These are phyloP conservation scores for Drosophila carrolli DNA, from an alignment of 1,140 invertebrate species.

Conservation along the genomic window DNA sequence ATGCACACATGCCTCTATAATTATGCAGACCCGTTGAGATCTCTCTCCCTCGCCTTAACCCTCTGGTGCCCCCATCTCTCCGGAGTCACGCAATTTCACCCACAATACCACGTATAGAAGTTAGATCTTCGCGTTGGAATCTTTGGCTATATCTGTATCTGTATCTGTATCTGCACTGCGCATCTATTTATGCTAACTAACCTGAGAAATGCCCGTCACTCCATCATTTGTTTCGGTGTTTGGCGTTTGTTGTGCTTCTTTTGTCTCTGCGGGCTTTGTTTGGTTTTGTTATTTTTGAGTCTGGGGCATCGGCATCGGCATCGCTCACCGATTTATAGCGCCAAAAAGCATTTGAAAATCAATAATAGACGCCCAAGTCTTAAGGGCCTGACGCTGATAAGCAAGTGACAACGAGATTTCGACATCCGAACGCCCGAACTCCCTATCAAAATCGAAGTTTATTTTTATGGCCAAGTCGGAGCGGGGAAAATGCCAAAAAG, in stretches of 20 bases:
- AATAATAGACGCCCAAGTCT: slow-evolving; percentile 60
- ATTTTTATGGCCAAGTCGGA: slow-evolving; percentile 35
- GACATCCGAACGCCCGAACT: slow-evolving; percentile 42
- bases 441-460: slow-evolving; percentile 30
- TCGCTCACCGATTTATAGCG: slow-evolving; percentile 72
- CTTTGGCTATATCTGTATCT: slow-evolving; percentile 35
- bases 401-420: slow-evolving; percentile 70
- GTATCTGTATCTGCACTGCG: slow-evolving; percentile 63
- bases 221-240: slow-evolving; percentile 45
- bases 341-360: slow-evolving; percentile 74
- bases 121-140: slow-evolving; percentile 19
- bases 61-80: slow-evolving; percentile 17
- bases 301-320: not conserved
- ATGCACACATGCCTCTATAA: slow-evolving; percentile 77
- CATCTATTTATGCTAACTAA: slow-evolving; percentile 77
- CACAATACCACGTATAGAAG: slow-evolving; percentile 24
- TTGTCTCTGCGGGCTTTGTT: slow-evolving; percentile 42
- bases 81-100: slow-evolving; percentile 30
- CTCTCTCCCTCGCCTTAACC: slow-evolving; percentile 6
- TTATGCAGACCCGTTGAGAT: slow-evolving; percentile 59
- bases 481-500: slow-evolving; percentile 55
- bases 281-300: slow-evolving; percentile 19
- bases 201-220: slow-evolving; percentile 67
- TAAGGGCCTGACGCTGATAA: slow-evolving; percentile 53
- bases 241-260: slow-evolving; percentile 40